Percentiles rank a stretch among this genome's conserved stretches.
Conservation (phyloP, 53 echinoderm and acorn worm genomes). For the Antedon mediterranea region DNA sequence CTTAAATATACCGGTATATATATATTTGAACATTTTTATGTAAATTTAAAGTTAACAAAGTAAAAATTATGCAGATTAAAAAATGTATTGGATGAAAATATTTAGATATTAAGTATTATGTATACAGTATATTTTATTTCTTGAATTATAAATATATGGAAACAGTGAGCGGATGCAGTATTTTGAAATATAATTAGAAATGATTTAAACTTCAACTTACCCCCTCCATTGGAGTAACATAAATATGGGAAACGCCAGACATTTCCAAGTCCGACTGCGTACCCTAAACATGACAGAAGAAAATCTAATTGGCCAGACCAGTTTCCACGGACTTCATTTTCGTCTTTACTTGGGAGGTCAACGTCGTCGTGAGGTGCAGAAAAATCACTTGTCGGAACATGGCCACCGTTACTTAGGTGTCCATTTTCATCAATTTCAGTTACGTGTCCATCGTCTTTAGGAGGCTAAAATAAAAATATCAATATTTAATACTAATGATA, state of each 20-base stretch:
- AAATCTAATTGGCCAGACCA: background rate
- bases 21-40: no score
- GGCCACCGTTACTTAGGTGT: background rate
- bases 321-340: background rate
- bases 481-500: background rate
- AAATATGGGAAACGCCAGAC: background rate
- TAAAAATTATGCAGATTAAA: no score
- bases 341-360: background rate
- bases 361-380: background rate
- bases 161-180: no score
- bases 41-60: no score
- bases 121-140: no score
- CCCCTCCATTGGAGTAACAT: background rate
- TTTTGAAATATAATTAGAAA: no score
- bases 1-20: no score
- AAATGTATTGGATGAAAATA: no score
- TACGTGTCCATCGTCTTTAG: no score
- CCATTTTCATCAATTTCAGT: no score
- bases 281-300: background rate
- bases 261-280: background rate
- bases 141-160: no score
- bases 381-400: background rate
- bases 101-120: no score
- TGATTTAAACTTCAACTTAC: background rate
- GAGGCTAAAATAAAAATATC: background rate